phyloP scores from a whole-genome alignment of 2,113 vertebrate species.

The Saimiri boliviensis region DNA sequence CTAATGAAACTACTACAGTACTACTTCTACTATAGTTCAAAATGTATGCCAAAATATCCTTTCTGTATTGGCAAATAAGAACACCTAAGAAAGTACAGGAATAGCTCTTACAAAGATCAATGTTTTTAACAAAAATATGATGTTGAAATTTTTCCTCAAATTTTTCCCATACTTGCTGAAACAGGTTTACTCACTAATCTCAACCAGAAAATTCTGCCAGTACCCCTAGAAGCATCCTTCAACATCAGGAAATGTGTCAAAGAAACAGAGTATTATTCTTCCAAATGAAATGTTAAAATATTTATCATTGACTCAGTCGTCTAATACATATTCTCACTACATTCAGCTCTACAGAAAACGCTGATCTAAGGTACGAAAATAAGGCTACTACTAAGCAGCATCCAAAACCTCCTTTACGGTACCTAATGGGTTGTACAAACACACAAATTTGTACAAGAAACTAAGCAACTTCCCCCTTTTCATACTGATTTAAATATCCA shows the following conservation, averaged over 20 bases:
- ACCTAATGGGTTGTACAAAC: not conserved
- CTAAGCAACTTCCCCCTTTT: slow-evolving; percentile 62
- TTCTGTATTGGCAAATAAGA: slow-evolving; percentile 37
- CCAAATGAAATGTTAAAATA: slow-evolving; percentile 51
- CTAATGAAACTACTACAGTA: slow-evolving; percentile 70
- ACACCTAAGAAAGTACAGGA: slow-evolving; percentile 36
- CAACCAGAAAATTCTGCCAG: slow-evolving; percentile 32
- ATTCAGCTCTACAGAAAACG: slow-evolving; percentile 33
- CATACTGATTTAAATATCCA: slow-evolving; percentile 59
- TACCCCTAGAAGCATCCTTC: not conserved
- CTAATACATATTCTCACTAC: not conserved
- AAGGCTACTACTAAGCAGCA: slow-evolving; percentile 5
- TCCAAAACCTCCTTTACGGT: not conserved
- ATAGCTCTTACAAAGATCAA: slow-evolving; percentile 1
- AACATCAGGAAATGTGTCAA: slow-evolving; percentile 34
- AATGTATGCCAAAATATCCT: slow-evolving; percentile 44
- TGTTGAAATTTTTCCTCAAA: not conserved
- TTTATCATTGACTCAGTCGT: slow-evolving; percentile 8
- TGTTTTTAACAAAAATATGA: slow-evolving; percentile 30
- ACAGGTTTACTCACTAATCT: slow-evolving; percentile 19
- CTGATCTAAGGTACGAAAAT: slow-evolving; percentile 29
- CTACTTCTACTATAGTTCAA: not conserved
- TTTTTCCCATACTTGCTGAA: slow-evolving; percentile 1
- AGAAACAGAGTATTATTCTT: slow-evolving; percentile 53
- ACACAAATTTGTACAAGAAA: slow-evolving; percentile 56